A percentile compares a stretch with the other conserved stretches of the same genome.
These are phyloP conservation scores for Ptychochromis oligacanthus DNA, from an alignment of 2,113 vertebrate genomes.

Conservation along the genomic window DNA sequence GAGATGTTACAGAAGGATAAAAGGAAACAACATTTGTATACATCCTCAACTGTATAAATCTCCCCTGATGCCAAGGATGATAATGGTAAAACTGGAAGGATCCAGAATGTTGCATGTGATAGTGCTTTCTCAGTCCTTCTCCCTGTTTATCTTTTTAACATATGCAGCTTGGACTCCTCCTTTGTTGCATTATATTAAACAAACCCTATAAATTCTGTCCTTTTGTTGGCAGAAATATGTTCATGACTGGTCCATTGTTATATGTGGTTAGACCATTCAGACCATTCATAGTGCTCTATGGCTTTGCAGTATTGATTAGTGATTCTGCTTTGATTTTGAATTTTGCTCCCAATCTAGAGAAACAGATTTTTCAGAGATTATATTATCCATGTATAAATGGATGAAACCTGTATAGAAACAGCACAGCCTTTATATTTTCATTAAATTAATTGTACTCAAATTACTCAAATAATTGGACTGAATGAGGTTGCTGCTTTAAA, in stretches of 20 bases:
- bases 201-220: neutral
- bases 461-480: neutral
- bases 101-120: constrained; percentile 20
- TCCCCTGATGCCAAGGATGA: constrained; percentile 25
- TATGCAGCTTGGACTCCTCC: neutral
- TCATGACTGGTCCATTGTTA: constrained; percentile 31
- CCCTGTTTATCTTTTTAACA: neutral
- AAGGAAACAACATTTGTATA: constrained; percentile 63
- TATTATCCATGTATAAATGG: neutral
- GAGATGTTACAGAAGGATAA: constrained; percentile 58
- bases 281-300: constrained; percentile 25
- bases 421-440: no score
- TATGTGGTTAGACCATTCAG: constrained; percentile 20
- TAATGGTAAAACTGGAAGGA: constrained; percentile 13
- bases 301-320: neutral
- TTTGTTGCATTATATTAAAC: constrained; percentile 20
- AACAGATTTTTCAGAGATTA: no score
- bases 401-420: neutral
- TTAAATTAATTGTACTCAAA: neutral
- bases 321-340: neutral
- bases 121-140: neutral
- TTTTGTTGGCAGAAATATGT: neutral
- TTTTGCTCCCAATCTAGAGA: neutral
- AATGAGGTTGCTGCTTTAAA: neutral
- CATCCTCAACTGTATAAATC: constrained; percentile 55